Conservation (phyloP, 2,113 vertebrate genomes). For the Brienomyrus longianalis region DNA sequence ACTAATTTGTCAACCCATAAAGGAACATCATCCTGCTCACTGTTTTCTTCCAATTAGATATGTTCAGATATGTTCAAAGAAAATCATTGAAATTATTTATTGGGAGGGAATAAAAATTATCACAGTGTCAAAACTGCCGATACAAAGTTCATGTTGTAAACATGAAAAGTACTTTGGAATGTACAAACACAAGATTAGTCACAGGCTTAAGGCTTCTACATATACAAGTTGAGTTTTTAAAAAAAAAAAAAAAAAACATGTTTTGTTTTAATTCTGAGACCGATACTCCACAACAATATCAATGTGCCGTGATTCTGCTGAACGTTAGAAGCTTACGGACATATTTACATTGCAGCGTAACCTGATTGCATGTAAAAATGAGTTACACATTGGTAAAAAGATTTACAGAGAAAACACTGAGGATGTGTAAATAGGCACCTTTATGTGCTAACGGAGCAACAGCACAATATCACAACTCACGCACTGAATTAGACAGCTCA, state of each 20-base stretch:
- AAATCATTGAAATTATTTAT: neutral
- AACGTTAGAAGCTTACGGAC: neutral
- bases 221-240: neutral
- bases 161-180: slow-evolving; percentile 18
- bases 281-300: neutral
- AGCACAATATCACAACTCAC: neutral
- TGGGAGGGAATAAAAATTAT: neutral
- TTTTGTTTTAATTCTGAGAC: neutral
- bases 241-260: neutral
- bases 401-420: neutral
- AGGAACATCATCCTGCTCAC: neutral
- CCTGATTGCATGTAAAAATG: neutral
- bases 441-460: neutral
- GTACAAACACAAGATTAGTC: neutral
- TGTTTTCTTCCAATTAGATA: neutral
- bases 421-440: neutral
- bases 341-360: neutral
- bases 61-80: neutral
- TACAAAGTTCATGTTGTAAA: slow-evolving; percentile 16
- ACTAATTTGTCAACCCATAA: neutral
- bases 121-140: slow-evolving; percentile 17
- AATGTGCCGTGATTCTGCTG: neutral
- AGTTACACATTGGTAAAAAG: neutral
- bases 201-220: neutral
- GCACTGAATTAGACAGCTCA: neutral